Conservation (phyloP, 2,888 invertebrate genomes). For the Volucella inanis region DNA sequence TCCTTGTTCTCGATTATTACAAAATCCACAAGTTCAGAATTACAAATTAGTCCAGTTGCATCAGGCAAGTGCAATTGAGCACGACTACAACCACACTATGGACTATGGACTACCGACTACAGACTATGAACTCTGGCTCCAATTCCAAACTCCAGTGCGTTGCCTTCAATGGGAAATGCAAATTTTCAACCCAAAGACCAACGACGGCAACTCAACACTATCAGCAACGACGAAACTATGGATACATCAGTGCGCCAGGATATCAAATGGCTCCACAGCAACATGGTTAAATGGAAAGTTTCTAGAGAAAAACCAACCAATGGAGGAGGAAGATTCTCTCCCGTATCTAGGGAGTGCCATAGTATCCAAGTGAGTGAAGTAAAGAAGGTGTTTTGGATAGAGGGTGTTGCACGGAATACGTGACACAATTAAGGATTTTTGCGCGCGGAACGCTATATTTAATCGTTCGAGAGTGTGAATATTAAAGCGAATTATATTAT, state of each 20-base stretch:
- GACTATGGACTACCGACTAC: too few species aligned
- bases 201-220: neutral
- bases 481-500: conserved; percentile 71
- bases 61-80: conserved; percentile 61
- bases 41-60: conserved; percentile 72
- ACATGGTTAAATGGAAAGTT: conserved; percentile 58
- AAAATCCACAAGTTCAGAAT: conserved; percentile 70
- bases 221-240: conserved; percentile 3
- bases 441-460: conserved; percentile 60
- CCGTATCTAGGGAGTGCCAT: neutral
- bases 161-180: conserved; percentile 62
- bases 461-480: conserved; percentile 62
- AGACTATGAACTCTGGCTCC: too few species aligned
- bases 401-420: conserved; percentile 54
- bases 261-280: conserved; percentile 62
- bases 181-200: conserved; percentile 53
- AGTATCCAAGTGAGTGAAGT: neutral
- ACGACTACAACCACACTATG: neutral
- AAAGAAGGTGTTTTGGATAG: neutral
- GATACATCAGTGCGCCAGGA: conserved; percentile 34
- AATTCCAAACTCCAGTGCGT: conserved; percentile 1
- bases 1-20: conserved; percentile 70
- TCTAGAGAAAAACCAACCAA: conserved; percentile 35
- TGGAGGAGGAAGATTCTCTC: conserved; percentile 2
- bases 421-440: conserved; percentile 73